Evolutionary conservation across 1,140 invertebrate genomes (phyloP), one percentile per base, ranked within the genome.

Genomic region (Stegodyphus dumicola): DNA sequence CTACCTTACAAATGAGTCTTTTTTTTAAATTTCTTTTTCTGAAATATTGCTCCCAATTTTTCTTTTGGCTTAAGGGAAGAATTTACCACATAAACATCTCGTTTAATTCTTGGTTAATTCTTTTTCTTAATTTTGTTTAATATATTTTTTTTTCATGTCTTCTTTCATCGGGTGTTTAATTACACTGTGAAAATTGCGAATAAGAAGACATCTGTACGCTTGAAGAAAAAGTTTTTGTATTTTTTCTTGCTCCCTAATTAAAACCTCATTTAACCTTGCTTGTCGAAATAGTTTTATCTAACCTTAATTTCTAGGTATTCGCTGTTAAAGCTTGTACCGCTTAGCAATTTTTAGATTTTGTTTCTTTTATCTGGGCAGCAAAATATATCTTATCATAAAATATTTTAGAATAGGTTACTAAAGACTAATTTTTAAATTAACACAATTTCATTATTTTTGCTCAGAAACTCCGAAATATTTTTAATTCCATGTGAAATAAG

Each of bases 231-330:
- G 52, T 49, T 65, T 11, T 60, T 52, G 52, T 4, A 48, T 60
- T 17, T 33, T 65, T 73, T 81, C 60, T 73, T 80, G 54, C 13
- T 52, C 67, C 49, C 53, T 81, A 73, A 81, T 81, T 81, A 81
- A 81, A 81, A 81, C 49, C 79, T 66, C 79, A 81, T 81, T 81
- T 81, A 74, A 73, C 70, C 56, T 64, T 60, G 18, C 53, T 74
- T 81, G 49, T 65, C 56, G 33, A 33, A 33, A 33, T 33, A 33
- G 33, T 33, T 33, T 33, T 33, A 33, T 33, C 33, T 33, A 33
- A 33, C 33, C 33, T 33, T 33, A 33, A 33, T 33, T 33, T 33
- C 33, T 33, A 33, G 33, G 33, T 33, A 3, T 33, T 33, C 33
- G 33, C 3, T 33, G 33, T 33, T 33, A 33, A 33, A 33, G 33